Evolutionary conservation across 2,113 vertebrate species (phyloP).

Genomic region (Chamaea fasciata): DNA sequence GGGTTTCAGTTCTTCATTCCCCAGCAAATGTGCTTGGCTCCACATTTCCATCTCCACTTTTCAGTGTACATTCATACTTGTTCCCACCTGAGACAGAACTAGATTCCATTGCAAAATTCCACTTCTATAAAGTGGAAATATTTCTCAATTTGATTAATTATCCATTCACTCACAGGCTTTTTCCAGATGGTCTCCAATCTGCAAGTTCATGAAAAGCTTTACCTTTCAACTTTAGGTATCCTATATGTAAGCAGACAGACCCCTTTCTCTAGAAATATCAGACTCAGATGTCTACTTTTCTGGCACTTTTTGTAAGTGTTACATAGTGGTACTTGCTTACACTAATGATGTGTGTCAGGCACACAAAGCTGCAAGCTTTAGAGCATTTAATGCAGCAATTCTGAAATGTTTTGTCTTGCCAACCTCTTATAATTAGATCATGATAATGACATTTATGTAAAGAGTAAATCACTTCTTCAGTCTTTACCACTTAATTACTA

Average conservation of each 20-base stretch:
- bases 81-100: neutral
- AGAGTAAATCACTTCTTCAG: neutral
- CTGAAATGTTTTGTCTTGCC: neutral
- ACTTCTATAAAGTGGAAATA: neutral
- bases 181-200: neutral
- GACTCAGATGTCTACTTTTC: neutral
- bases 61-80: neutral
- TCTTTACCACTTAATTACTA: neutral
- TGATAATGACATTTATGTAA: neutral
- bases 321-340: neutral
- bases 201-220: conserved; percentile 3
- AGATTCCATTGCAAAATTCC: neutral
- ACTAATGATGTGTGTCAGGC: neutral
- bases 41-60: neutral
- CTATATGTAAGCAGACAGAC: neutral
- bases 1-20: neutral
- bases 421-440: neutral
- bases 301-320: neutral
- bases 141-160: conserved; percentile 18
- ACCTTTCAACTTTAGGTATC: neutral
- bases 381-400: neutral
- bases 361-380: neutral
- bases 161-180: neutral
- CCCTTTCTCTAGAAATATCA: neutral
- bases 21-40: neutral